Conservation (phyloP, 2,888 invertebrate species). For the Nasonia oneida region DNA sequence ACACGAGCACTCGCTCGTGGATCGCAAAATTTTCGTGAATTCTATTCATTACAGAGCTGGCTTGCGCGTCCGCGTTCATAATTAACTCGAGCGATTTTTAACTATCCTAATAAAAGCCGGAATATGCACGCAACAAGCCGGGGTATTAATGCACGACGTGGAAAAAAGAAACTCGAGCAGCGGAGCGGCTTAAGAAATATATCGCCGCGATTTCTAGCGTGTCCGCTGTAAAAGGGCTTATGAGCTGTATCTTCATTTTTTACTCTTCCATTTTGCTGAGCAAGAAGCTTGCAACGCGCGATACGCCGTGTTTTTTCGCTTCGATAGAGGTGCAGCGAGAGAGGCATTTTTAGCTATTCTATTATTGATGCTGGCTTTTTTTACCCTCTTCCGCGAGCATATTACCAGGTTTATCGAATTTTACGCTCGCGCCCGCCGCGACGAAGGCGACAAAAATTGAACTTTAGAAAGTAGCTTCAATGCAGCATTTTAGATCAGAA, state of each 20-base stretch:
- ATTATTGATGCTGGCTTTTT: not conserved
- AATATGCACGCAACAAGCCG: not conserved
- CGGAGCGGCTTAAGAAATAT: not conserved
- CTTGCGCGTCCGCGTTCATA: not conserved
- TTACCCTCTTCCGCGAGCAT: not conserved
- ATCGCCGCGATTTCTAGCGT: not conserved
- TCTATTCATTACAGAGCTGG: constrained; percentile 37
- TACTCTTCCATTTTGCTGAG: not conserved
- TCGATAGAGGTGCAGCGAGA: not conserved
- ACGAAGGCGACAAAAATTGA: no score
- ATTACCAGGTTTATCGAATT: not conserved
- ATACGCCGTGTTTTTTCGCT: not conserved
- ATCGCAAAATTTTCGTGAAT: constrained; percentile 41
- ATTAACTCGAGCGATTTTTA: constrained; percentile 8
- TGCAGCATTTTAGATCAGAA: no score
- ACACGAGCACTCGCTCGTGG: not conserved
- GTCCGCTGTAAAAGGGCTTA: not conserved
- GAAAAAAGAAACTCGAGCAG: not conserved
- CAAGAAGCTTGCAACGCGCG: not conserved
- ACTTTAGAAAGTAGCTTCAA: not conserved
- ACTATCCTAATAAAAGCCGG: constrained; percentile 16
- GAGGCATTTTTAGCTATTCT: not conserved
- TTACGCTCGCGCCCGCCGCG: not conserved
- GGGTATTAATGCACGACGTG: not conserved
- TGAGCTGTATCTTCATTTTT: not conserved